These are phyloP conservation scores for Pipistrellus kuhlii DNA, from an alignment of 2,797 vertebrate genomes.

Conservation along the genomic window DNA sequence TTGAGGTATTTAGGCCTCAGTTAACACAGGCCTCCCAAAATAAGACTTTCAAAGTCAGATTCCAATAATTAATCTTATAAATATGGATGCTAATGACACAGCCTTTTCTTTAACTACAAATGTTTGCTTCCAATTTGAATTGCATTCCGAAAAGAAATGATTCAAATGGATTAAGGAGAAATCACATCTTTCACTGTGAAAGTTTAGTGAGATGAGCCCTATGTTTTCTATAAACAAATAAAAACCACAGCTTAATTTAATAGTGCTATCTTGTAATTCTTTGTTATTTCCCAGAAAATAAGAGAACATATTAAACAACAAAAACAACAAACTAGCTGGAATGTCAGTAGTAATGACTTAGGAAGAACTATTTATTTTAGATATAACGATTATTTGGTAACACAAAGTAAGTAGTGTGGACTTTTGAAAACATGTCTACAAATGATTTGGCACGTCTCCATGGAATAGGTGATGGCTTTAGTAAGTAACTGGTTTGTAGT, in stretches of 20 bases:
- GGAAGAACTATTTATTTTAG: not conserved
- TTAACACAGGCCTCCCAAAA: not conserved
- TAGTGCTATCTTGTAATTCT: not conserved
- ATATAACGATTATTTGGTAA: not conserved
- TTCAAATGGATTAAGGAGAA: not conserved
- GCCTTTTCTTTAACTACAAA: not conserved
- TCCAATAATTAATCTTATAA: not conserved
- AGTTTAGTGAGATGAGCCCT: not conserved
- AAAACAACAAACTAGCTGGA: not conserved
- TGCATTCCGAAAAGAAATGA: not conserved
- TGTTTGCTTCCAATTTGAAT: slow-evolving; percentile 1
- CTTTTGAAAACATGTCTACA: not conserved
- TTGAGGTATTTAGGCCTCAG: not conserved
- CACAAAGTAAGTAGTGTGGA: not conserved
- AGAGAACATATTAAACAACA: not conserved
- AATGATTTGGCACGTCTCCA: not conserved
- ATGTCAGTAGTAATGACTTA: not conserved
- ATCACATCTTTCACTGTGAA: not conserved
- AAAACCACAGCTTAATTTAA: not conserved
- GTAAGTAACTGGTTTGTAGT: not conserved
- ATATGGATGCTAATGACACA: not conserved
- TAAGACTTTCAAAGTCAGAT: not conserved
- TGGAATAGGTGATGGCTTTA: not conserved
- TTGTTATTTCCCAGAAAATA: not conserved
- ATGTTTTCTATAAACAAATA: not conserved